Conservation (phyloP, 2,888 invertebrate genomes). For the Abscondita cerata region DNA sequence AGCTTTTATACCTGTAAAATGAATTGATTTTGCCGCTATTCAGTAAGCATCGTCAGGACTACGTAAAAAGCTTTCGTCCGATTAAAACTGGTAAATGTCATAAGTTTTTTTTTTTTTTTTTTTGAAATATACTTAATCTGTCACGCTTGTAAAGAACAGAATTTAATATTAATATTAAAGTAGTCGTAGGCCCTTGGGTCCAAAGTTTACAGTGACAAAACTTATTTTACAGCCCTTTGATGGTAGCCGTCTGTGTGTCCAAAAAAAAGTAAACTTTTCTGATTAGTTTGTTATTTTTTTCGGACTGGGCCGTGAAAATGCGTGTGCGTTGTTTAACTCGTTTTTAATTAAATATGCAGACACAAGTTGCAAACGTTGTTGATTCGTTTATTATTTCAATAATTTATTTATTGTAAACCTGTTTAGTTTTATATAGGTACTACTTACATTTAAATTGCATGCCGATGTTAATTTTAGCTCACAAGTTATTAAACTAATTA, state of each 20-base stretch:
- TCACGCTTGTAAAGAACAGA: constrained; percentile 36
- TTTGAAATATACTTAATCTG: constrained; percentile 45
- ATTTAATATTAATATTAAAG: constrained; percentile 38
- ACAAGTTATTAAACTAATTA: too few species aligned
- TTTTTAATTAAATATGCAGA: constrained; percentile 19
- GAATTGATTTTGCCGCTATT: background rate
- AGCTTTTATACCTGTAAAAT: background rate
- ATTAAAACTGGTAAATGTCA: constrained; percentile 46
- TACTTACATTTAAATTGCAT: too few species aligned
- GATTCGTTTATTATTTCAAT: constrained; percentile 8
- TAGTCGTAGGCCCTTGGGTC: constrained; percentile 22
- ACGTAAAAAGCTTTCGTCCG: constrained; percentile 2
- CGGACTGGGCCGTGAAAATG: constrained; percentile 6
- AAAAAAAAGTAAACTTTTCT: constrained; percentile 18
- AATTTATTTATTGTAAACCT: background rate
- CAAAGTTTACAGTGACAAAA: constrained; percentile 35
- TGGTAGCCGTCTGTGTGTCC: constrained; percentile 18
- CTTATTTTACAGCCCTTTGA: constrained; percentile 31
- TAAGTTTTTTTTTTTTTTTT: constrained; percentile 40
- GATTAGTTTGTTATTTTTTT: constrained; percentile 31
- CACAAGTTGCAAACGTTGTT: constrained; percentile 1
- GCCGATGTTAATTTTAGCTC: too few species aligned
- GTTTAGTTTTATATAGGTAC: background rate
- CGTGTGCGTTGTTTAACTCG: constrained; percentile 6
- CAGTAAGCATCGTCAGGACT: background rate